A percentile compares a stretch with the other conserved stretches of the same genome.
phyloP scores from a whole-genome alignment of 1,140 invertebrate genomes.

The Drosophila melanica region DNA sequence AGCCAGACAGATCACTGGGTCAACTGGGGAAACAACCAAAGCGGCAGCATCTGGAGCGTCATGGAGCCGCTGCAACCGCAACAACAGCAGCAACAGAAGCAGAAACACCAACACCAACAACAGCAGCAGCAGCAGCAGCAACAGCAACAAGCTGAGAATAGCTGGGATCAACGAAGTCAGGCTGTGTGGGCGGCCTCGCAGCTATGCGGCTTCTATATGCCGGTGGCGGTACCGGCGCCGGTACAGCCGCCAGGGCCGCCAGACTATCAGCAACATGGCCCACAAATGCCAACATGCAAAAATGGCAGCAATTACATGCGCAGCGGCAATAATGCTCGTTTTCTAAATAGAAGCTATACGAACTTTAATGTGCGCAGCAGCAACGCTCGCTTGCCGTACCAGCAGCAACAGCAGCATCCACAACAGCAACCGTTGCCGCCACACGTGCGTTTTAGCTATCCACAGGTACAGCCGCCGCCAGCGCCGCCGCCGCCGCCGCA shows the following conservation, averaged over 20 bases:
- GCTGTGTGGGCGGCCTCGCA: constrained; percentile 4
- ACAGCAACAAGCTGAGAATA: neutral
- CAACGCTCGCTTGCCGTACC: constrained; percentile 15
- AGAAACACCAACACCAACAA: constrained; percentile 11
- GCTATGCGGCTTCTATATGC: constrained; percentile 1
- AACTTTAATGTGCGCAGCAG: constrained; percentile 9
- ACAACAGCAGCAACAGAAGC: constrained; percentile 10
- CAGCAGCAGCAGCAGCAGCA: constrained; percentile 7
- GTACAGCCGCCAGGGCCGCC: neutral
- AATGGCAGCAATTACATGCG: neutral
- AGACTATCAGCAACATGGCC: neutral
- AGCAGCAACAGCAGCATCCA: constrained; percentile 11
- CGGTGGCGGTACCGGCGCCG: neutral
- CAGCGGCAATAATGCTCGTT: constrained; percentile 4
- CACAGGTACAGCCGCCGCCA: constrained; percentile 3
- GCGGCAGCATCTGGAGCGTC: constrained; percentile 30
- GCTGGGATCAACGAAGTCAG: constrained; percentile 16
- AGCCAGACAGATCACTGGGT: neutral
- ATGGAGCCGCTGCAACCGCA: neutral
- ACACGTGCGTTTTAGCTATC: neutral
- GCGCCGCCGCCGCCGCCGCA: neutral
- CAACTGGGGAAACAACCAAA: constrained; percentile 18
- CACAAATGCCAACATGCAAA: neutral
- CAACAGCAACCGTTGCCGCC: constrained; percentile 7
- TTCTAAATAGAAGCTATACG: constrained; percentile 1